phyloP scores from a whole-genome alignment of 2,797 vertebrate genomes.

The Gila robusta region DNA sequence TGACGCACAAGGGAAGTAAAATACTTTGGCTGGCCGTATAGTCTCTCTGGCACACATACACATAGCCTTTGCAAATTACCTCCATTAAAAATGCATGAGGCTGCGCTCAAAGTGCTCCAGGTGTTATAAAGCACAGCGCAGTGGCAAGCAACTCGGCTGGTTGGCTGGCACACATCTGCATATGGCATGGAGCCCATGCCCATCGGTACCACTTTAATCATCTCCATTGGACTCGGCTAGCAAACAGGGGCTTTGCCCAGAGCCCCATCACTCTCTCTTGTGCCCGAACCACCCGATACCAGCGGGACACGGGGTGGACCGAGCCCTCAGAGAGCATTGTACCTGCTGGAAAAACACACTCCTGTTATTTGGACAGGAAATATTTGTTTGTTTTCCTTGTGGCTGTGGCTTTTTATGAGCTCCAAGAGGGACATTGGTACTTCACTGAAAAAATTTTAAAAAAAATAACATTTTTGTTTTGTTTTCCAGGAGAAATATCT shows the following conservation, averaged over 20 bases:
- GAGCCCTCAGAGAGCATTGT: slow-evolving; percentile 9
- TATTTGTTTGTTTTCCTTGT: slow-evolving; percentile 35
- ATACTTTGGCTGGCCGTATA: slow-evolving; percentile 18
- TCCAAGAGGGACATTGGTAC: neutral
- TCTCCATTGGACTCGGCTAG: slow-evolving; percentile 64
- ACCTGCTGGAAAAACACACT: slow-evolving; percentile 42
- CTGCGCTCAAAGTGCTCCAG: slow-evolving; percentile 72
- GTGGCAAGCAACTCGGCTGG: slow-evolving; percentile 68
- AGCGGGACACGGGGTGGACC: slow-evolving; percentile 9
- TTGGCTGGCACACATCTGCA: slow-evolving; percentile 52
- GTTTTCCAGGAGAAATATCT: neutral
- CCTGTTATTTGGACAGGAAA: neutral
- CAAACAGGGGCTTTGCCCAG: slow-evolving; percentile 52
- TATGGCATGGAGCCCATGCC: slow-evolving; percentile 57
- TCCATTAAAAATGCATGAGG: slow-evolving; percentile 84
- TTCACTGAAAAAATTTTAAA: neutral
- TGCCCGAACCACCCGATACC: slow-evolving; percentile 24
- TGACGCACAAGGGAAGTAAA: slow-evolving; percentile 43
- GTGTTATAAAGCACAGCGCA: slow-evolving; percentile 78
- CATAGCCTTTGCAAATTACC: slow-evolving; percentile 76
- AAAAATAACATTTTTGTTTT: neutral
- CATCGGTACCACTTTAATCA: slow-evolving; percentile 67
- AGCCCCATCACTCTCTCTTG: slow-evolving; percentile 55
- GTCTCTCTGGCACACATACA: slow-evolving; percentile 51
- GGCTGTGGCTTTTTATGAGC: slow-evolving; percentile 11